Conservation (phyloP, 2,888 invertebrate species). For the Coelopa pilipes region DNA sequence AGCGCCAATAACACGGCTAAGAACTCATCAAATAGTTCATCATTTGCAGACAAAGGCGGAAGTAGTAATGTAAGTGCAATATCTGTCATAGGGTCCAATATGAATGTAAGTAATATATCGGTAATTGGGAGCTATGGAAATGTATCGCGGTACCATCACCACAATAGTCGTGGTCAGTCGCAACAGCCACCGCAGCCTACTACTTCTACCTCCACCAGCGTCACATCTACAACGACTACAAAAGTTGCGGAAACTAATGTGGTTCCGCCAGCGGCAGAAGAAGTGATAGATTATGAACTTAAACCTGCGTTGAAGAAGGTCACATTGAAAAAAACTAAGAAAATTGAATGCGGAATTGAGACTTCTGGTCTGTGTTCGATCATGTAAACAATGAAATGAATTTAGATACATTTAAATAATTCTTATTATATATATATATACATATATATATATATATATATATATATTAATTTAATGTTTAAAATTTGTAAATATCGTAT, state of each 20-base stretch:
- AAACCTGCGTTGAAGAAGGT: conserved; percentile 77
- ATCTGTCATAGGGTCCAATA: conserved; percentile 44
- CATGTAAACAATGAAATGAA: conserved; percentile 71
- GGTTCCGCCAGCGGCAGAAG: conserved; percentile 42
- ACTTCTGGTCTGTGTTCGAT: conserved; percentile 88
- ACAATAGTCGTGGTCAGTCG: neutral
- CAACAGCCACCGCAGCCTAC: conserved; percentile 17
- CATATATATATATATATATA: too few relatives aligned
- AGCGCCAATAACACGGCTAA: conserved; percentile 37
- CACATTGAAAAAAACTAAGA: conserved; percentile 77
- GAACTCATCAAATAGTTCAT: conserved; percentile 31
- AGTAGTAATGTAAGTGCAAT: conserved; percentile 37
- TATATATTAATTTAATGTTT: conserved; percentile 16
- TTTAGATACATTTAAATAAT: conserved; percentile 1
- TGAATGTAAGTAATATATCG: conserved; percentile 58
- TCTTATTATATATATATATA: too few relatives aligned
- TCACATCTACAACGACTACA: conserved; percentile 15
- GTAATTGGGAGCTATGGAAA: conserved; percentile 62
- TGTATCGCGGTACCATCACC: conserved; percentile 33
- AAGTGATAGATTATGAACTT: conserved; percentile 64
- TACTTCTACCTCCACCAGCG: conserved; percentile 5
- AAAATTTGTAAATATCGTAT: conserved; percentile 31
- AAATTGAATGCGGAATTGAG: conserved; percentile 79
- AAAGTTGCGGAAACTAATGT: neutral
- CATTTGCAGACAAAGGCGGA: conserved; percentile 28